Evolutionary conservation across 2,888 invertebrate genomes (phyloP), one percentile per base, ranked within the genome.

Genomic region (Nemotelus pantherinus): DNA sequence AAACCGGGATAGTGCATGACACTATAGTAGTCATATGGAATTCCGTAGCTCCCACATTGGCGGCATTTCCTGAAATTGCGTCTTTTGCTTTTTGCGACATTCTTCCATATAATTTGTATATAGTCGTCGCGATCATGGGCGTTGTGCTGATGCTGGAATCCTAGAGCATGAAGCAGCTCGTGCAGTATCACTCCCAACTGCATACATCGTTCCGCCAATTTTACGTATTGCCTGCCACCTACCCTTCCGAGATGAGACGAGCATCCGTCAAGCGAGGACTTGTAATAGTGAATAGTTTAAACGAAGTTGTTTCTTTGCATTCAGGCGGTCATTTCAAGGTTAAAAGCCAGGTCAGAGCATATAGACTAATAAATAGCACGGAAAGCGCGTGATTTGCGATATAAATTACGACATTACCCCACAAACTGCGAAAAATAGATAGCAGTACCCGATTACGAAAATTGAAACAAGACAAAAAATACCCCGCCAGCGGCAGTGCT

Each of bases 1-100:
- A 94, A 94, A 0, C 93, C 93, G 0, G 92, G 91, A 84, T 94
- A 95, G 83, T 95, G 94, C 93, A 95, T 92, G 0, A 95, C 92
- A 81, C 94, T 94, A 81, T 90, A 90, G 84, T 92, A 94, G 84
- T 95, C 94, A 82, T 94, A 95, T 0, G 88, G 86, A 72, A 93
- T 89, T 1, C 91, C 92, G 83, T 89, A 94, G 58, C 90, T 90
- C 72, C 90, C 88, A 0, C 91, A 89, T 3, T 87, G 84, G 41
- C 89, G 88, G 0, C 91, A 89, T 84, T 93, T 94, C 77, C 89
- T 89, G 84, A 94, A 95, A 86, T 94, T 94, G 71, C 86, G 86
- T 81, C 90, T 89, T 5, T 89, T 88, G 1, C 92, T 93, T 89
- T 84, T 77, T 83, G 83, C n/a, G 9, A 87, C 85, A 77, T 87